Evolutionary conservation across 1,140 invertebrate genomes (phyloP).

Genomic region (Thaumetopoea pityocampa): DNA sequence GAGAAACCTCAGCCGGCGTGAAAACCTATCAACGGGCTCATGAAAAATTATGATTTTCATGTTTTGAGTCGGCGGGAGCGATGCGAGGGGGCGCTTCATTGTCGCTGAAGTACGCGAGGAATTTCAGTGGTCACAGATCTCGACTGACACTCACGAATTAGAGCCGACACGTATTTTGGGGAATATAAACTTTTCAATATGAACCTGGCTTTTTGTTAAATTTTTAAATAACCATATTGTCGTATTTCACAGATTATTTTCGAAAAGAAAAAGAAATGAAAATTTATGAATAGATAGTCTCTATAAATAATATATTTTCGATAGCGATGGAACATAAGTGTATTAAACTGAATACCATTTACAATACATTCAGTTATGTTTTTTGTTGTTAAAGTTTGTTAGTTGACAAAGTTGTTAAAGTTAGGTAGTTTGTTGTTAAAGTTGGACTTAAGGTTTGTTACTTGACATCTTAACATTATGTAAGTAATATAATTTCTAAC

Average conservation of each 20-base stretch:
- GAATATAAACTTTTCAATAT: too few relatives aligned
- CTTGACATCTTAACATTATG: neutral
- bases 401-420: too few relatives aligned
- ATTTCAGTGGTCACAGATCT: constrained; percentile 40
- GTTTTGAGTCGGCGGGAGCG: constrained; percentile 44
- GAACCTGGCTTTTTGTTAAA: too few relatives aligned
- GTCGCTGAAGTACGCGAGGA: constrained; percentile 43
- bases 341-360: too few relatives aligned
- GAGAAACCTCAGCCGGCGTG: constrained; percentile 68
- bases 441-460: too few relatives aligned
- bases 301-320: neutral
- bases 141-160: constrained; percentile 37
- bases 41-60: constrained; percentile 75
- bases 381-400: too few relatives aligned
- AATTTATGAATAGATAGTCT: neutral
- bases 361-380: too few relatives aligned
- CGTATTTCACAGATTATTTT: constrained; percentile 3
- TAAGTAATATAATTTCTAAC: neutral
- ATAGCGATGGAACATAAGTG: neutral
- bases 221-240: too few relatives aligned
- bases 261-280: neutral
- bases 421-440: too few relatives aligned
- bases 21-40: constrained; percentile 74
- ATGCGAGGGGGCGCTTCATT: constrained; percentile 57
- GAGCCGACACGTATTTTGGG: too few relatives aligned